Evolutionary conservation across 2,888 invertebrate species (phyloP).

Genomic region (Chloroclysta siterata): DNA sequence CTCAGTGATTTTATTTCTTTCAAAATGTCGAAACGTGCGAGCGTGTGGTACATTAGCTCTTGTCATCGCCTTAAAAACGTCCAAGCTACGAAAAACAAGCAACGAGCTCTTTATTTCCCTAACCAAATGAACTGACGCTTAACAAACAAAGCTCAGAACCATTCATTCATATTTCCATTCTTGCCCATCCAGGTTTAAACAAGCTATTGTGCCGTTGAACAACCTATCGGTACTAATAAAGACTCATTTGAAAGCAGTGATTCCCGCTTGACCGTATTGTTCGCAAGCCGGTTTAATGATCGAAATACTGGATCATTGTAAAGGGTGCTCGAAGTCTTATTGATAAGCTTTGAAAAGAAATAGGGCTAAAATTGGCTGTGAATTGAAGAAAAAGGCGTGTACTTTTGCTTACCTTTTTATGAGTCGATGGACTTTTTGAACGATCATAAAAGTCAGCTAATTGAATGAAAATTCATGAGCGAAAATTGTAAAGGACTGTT

Average conservation of each 20-base stretch:
- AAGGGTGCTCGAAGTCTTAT: slow-evolving; percentile 11
- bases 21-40: no score
- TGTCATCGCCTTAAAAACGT: no score
- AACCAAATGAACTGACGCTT: background rate
- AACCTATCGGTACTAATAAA: slow-evolving; percentile 44
- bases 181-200: slow-evolving; percentile 8
- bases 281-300: slow-evolving; percentile 35
- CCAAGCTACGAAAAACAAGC: no score
- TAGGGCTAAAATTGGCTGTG: background rate
- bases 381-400: background rate
- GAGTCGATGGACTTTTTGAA: background rate
- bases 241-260: slow-evolving; percentile 52
- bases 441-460: background rate
- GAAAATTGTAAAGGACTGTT: no score
- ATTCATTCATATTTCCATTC: slow-evolving; percentile 19
- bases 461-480: background rate
- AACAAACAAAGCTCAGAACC: slow-evolving; percentile 2
- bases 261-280: slow-evolving; percentile 46
- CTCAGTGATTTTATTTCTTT: no score
- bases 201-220: slow-evolving; percentile 30
- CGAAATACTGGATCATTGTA: slow-evolving; percentile 18
- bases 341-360: slow-evolving; percentile 11
- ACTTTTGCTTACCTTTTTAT: background rate
- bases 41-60: background rate
- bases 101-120: background rate